Base-by-base conservation (phyloP, 1,140 invertebrate species). In the Ips typographus region DNA sequence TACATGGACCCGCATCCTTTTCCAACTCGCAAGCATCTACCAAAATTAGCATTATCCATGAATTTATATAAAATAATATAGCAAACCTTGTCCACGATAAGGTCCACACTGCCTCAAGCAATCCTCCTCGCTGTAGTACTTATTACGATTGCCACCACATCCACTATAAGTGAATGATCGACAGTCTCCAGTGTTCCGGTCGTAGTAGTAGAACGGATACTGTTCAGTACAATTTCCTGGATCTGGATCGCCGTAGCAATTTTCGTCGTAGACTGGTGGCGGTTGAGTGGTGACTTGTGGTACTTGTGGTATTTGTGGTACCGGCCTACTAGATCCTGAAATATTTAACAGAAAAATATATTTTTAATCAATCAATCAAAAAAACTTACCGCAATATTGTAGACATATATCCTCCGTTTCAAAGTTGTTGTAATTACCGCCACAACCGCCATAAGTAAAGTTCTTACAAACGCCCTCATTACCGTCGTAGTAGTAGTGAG, bases 401-500 rank as follows among this genome's bases (percentile, higher is more conserved):
- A 92, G 85, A 82, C 95, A 98, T 74, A 94, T 87, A 49, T 93
- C 87, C 47, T 86, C 82, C 36, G 83, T 85, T 49, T 86, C 84
- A 83, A 95, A 98, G 74, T 91, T 90, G 79, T 98, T 98, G 61
- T 85, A 83, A 79, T 97, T 97, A 52, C 93, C 93, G 6, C 87
- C 88, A 76, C 94, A 96, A 55, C 94, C 94, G 0, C 89, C 87
- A 74, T 92, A 97, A 2, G 84, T 80, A 81, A 98, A 98, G 71
- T 88, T 85, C 66, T 89, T 88, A 79, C 96, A 98, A 8, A 88
- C 83, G 40, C 93, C 93, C 47, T 89, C 85, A 42, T 80, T 73
- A 36, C 85, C 84, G 77, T 96, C 91, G 79, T 95, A 98, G 79
- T 86, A 90, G 89, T 90, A 97, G 59, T 88, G 86, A 1, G 82